phyloP scores from a whole-genome alignment of 2,113 vertebrate genomes.

The Morone chrysops region DNA sequence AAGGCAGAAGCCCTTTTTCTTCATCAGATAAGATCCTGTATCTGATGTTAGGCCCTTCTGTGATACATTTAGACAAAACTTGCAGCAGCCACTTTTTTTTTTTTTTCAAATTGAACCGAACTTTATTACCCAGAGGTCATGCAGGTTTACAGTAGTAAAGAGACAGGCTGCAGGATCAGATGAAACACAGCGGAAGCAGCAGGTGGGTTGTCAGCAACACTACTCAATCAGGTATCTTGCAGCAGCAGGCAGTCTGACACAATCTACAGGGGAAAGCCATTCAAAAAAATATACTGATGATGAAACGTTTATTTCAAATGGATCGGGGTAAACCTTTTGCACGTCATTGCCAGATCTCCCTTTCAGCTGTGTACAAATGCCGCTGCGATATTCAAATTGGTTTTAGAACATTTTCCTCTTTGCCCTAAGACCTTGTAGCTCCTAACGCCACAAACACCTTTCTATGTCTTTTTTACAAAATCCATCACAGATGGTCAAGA shows the following conservation, averaged over 20 bases:
- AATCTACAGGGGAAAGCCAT: constrained; percentile 7
- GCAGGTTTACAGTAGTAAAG: not conserved
- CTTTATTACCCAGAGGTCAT: constrained; percentile 5
- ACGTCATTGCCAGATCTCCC: not conserved
- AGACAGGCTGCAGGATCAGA: not conserved
- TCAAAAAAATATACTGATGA: not conserved
- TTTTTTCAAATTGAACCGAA: not conserved
- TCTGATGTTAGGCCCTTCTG: not conserved
- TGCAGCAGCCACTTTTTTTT: not conserved
- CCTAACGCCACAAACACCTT: not conserved
- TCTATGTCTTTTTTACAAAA: not conserved
- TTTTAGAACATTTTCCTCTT: not conserved
- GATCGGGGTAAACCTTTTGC: not conserved
- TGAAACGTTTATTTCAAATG: constrained; percentile 16
- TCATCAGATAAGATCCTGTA: not conserved
- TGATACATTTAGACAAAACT: not conserved
- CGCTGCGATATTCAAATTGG: not conserved
- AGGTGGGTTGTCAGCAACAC: not conserved
- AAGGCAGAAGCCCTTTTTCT: not conserved
- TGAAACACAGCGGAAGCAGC: constrained; percentile 6
- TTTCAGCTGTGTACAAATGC: not conserved
- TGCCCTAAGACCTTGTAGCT: not conserved
- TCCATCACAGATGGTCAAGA: constrained; percentile 22
- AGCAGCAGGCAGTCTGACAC: constrained; percentile 13
- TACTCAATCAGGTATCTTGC: not conserved